These are phyloP conservation scores for Glaucidium brasilianum DNA, from an alignment of 2,113 vertebrate genomes.

Conservation along the genomic window DNA sequence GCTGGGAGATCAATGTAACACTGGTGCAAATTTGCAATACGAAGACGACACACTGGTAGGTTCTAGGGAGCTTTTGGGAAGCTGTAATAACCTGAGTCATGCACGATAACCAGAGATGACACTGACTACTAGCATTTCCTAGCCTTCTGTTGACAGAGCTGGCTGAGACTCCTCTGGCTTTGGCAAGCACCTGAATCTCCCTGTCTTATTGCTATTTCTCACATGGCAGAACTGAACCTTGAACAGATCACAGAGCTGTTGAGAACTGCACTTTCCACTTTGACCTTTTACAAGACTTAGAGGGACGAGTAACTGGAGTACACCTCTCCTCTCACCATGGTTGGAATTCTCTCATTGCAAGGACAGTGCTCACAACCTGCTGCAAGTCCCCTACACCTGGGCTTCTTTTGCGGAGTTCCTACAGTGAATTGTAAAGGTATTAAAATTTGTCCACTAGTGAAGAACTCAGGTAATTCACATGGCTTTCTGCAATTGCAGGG, in stretches of 20 bases:
- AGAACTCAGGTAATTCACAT: neutral
- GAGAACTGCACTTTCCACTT: neutral
- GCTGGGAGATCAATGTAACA: constrained; percentile 41
- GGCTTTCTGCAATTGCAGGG: neutral
- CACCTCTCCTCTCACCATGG: neutral
- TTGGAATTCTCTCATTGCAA: neutral
- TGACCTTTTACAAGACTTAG: neutral
- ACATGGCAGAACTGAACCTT: neutral
- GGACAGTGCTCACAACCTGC: neutral
- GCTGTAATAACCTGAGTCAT: neutral
- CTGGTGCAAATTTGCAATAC: constrained; percentile 6
- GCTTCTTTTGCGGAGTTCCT: neutral
- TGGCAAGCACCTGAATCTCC: neutral
- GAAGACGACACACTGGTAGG: constrained; percentile 4
- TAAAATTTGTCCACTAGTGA: neutral
- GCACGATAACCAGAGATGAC: constrained; percentile 10
- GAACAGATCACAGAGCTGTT: neutral
- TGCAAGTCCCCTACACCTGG: neutral
- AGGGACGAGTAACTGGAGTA: neutral
- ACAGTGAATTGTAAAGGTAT: neutral
- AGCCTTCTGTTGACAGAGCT: neutral
- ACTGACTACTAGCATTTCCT: neutral
- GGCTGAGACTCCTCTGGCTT: neutral
- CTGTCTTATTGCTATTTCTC: neutral
- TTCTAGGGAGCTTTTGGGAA: constrained; percentile 31